Base-by-base conservation (phyloP, 2,888 invertebrate genomes). In the Drosophila anceps region DNA sequence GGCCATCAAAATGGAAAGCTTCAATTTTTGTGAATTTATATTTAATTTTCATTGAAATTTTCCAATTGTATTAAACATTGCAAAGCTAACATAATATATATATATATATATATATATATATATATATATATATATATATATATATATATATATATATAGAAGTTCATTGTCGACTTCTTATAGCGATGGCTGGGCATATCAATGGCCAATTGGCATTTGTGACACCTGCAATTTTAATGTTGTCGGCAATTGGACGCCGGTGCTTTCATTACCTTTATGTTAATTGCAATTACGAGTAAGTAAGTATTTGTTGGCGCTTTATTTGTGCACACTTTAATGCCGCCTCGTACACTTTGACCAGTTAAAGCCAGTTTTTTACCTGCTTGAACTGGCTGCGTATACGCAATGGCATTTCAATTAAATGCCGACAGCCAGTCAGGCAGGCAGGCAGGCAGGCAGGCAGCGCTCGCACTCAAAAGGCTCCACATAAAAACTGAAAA, bases 401-500 rank as follows among this genome's bases (percentile, higher is more conserved):
- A 81, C 84, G 84, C 66, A 81, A 74, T 67, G 64, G 51, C 54
- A 74, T 83, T 84, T 77, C 68, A 81, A 77, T 84, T 69, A 69
- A 75, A 69, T 62, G 35, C 35, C 62, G 20, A 29, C 43, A 29
- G 46, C 15, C 46, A 46, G 46, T 1, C 7, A 39, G 39, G n/a
- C n/a, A 18, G 41, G 10, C 35, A 12, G 43, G 43, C 20, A 20
- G 41, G n/a, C 39, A 41, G 41, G 10, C 10, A 29, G 48, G 27
- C 1, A 12, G 50, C 29, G 27, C 27, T 55, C 31, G 18, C 35
- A 46, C 39, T 54, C 33, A 54, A 59, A 68, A 51, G 58, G 54
- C 63, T 66, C 37, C 60, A 51, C 59, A 76, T 55, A 48, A 58
- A 69, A 76, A 54, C 13, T 54, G 43, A 27, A 73, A 73, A 48